Base-by-base conservation (phyloP, 2,113 vertebrate species). In the Clinocottus analis region DNA sequence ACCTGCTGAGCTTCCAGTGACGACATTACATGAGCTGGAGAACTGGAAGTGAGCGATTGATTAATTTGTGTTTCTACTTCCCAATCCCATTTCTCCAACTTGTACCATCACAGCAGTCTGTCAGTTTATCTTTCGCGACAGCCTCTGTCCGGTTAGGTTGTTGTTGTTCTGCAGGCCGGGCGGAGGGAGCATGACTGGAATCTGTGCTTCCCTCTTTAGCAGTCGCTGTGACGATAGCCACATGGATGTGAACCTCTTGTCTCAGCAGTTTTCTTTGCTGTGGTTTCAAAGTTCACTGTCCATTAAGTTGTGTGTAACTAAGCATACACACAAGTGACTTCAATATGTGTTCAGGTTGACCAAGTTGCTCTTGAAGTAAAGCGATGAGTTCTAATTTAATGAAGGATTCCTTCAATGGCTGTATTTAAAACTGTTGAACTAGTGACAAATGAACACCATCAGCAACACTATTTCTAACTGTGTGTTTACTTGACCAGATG, bases 211-310 rank as follows among this genome's bases (percentile, higher is more conserved):
- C 72, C 29, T 14, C 61, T 77, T 58, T 49, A 78, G 69, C 72
- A 75, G 53, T 67, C 80, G 75, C 53, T 65, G 27, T 75, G 62
- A 75, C 7, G 19, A 73, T 62, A 35, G 78, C 78, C 73, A 78
- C 74, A 66, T 84, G 81, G 83, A 68, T 65, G 25, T 0, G 55
- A 55, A 49, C 58, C 7, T 23, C 33, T 78, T 7, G 4, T n/a
- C 31, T n/a, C 9, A 67, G 72, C 55, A 45, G 23, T 45, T 75
- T 51, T 75, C 25, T 69, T 21, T 17, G 11, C 72, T 69, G 25
- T 11, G 29, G n/a, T 66, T 61, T 33, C 5, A 55, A 11, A 37
- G 19, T 33, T 76, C 27, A 27, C n/a, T 61, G 17, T 49, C 33
- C 4, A 59, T 68, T 67, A 13, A 43, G 33, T 60, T 23, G 17